Base-by-base conservation (phyloP, 2,888 invertebrate species). In the Hypomecis atomaria region DNA sequence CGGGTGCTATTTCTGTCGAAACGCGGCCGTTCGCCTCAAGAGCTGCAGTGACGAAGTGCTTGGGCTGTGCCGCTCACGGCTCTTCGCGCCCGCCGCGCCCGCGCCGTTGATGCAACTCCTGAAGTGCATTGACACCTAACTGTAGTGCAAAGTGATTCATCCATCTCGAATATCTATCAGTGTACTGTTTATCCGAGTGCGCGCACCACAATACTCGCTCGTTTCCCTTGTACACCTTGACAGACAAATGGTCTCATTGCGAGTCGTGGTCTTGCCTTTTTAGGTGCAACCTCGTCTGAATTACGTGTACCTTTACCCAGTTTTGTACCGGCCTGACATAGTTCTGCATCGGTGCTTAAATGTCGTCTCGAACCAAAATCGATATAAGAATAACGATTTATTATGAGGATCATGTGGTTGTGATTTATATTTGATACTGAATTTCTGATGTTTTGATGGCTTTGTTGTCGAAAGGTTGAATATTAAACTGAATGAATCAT, bases 321-420 rank as follows among this genome's bases (percentile, higher is more conserved):
- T 89, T 90, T 86, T 74, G 75, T 82, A 73, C 33, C 40, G 62
- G 48, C 78, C 60, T 87, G 85, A 87, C 85, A 84, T 84, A 82
- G 77, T 77, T 77, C 66, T 72, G 69, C 75, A 73, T 71, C 76
- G 75, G 76, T 77, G 76, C 54, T 61, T 76, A 77, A 83, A 96
- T 96, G 95, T 95, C 95, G 72, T 94, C 94, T 74, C 94, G 94
- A 70, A 91, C 92, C 66, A 95, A 94, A 86, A 90, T 94, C 69
- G 94, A 95, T 81, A 95, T 95, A 82, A 92, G 95, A 73, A 95
- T 95, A 74, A 96, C 95, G 10, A 94, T 96, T 74, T 95, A 94
- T 85, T 94, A 95, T 84, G 94, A 94, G 77, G 93, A 95, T 79
- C 94, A 94, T 78, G 93, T 95, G 61, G 93, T 95, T 72, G 94